phyloP scores from a whole-genome alignment of 2,888 invertebrate species.

The Hymenopus coronatus region DNA sequence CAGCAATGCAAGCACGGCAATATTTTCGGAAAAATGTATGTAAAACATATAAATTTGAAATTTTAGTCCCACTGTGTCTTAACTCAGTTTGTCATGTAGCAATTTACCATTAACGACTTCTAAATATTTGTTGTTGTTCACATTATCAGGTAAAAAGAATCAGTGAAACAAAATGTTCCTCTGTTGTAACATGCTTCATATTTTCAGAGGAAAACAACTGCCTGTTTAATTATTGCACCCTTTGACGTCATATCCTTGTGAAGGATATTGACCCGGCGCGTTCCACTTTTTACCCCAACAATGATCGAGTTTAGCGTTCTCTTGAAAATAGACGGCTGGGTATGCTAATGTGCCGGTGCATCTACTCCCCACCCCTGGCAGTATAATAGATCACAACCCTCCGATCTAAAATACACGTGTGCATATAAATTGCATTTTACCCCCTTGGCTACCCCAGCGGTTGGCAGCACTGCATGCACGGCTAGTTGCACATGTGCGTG shows the following conservation, averaged over 20 bases:
- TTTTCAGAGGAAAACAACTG: too few relatives aligned
- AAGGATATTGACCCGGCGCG: neutral
- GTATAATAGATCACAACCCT: slow-evolving; percentile 39
- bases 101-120: too few relatives aligned
- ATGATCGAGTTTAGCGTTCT: neutral
- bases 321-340: neutral
- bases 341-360: neutral
- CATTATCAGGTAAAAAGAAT: too few relatives aligned
- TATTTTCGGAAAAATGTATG: too few relatives aligned
- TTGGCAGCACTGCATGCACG: neutral
- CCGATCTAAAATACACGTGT: slow-evolving; percentile 39
- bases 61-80: too few relatives aligned
- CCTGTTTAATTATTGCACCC: neutral
- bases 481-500: neutral
- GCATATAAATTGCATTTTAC: slow-evolving; percentile 23
- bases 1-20: too few relatives aligned
- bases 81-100: too few relatives aligned
- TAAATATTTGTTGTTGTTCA: too few relatives aligned
- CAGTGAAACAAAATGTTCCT: too few relatives aligned
- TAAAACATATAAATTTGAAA: too few relatives aligned
- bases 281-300: neutral
- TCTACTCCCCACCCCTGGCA: neutral
- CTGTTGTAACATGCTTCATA: too few relatives aligned
- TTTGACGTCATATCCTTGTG: neutral
- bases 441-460: neutral